phyloP scores from a whole-genome alignment of 1,140 invertebrate genomes.

The Aphidius gifuensis region DNA sequence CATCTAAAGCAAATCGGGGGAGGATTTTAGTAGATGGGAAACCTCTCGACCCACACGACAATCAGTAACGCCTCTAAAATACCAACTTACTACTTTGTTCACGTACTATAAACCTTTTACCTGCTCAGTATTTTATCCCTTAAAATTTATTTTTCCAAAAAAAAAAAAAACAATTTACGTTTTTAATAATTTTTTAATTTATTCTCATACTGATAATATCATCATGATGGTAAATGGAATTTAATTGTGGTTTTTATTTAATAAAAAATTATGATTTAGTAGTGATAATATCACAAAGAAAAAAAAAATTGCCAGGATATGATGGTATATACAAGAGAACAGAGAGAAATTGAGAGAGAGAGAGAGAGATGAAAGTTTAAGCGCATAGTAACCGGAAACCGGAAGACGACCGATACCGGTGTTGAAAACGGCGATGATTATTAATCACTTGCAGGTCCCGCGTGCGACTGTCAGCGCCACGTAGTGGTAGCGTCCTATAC shows the following conservation, averaged over 20 bases:
- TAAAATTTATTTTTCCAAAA: neutral
- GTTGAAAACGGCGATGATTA: slow-evolving; percentile 39
- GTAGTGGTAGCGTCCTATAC: slow-evolving; percentile 27
- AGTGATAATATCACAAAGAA: neutral
- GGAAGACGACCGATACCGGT: slow-evolving; percentile 26
- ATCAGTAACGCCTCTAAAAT: neutral
- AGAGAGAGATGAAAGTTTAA: neutral
- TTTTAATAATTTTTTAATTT: no score
- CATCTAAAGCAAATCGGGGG: no score
- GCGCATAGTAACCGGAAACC: slow-evolving; percentile 22
- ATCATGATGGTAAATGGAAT: no score
- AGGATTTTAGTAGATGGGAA: no score
- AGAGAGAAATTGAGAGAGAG: neutral
- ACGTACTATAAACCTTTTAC: slow-evolving; percentile 1
- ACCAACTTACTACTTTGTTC: no score
- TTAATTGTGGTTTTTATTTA: neutral
- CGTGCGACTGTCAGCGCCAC: slow-evolving; percentile 50
- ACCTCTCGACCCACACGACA: neutral
- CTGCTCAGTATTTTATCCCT: neutral
- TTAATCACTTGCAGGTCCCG: slow-evolving; percentile 53
- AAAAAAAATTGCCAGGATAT: no score
- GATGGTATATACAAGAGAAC: no score
- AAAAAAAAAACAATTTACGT: no score
- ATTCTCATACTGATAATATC: no score
- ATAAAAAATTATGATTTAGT: neutral